These are phyloP conservation scores for Saturnia japonica DNA, from an alignment of 2,888 invertebrate species.

Conservation along the genomic window DNA sequence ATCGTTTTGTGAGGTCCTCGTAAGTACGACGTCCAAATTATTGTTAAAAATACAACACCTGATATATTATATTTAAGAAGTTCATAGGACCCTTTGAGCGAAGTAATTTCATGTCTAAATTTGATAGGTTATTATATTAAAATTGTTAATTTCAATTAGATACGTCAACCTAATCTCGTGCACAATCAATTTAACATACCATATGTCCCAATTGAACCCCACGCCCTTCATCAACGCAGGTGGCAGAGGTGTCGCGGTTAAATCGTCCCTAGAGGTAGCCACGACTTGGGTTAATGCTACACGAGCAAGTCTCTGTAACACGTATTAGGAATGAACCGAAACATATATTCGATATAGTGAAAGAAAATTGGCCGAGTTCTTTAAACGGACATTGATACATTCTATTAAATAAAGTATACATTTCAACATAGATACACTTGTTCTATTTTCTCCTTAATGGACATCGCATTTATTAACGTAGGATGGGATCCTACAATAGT, in stretches of 20 bases:
- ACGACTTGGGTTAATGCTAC: conserved; percentile 8
- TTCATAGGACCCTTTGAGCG: background rate
- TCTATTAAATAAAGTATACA: background rate
- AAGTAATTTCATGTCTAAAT: background rate
- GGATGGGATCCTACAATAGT: too few relatives aligned
- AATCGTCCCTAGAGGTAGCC: conserved; percentile 14
- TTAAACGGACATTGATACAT: background rate
- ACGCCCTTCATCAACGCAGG: conserved; percentile 15
- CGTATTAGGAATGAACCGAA: background rate
- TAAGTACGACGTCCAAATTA: background rate
- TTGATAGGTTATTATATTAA: background rate
- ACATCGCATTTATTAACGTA: too few relatives aligned
- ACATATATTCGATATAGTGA: background rate
- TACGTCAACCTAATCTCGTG: background rate
- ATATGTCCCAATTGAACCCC: conserved; percentile 7
- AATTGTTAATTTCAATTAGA: background rate
- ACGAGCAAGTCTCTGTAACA: background rate
- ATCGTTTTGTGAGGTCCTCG: background rate
- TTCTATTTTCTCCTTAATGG: too few relatives aligned
- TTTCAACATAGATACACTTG: background rate
- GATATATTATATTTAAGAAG: background rate
- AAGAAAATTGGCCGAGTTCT: background rate
- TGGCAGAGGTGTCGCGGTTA: conserved; percentile 19
- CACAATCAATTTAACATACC: conserved; percentile 4
- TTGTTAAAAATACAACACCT: too few relatives aligned